These are phyloP conservation scores for Arrhamphus sclerolepis DNA, from an alignment of 2,797 vertebrate genomes.

Conservation along the genomic window DNA sequence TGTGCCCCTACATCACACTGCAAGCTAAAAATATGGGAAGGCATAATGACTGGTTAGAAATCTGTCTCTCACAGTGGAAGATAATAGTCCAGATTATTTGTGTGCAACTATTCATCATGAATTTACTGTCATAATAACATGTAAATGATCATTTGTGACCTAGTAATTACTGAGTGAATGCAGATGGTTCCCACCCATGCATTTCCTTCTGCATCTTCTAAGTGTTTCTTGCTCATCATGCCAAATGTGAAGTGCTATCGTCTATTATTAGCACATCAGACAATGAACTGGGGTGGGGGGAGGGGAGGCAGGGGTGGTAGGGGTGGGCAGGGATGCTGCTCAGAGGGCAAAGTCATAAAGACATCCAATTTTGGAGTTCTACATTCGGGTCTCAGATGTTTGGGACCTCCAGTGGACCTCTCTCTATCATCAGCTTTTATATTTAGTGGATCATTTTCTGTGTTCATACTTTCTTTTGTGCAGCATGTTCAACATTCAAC, in stretches of 20 bases:
- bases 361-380: conserved; percentile 33
- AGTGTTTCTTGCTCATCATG: not conserved
- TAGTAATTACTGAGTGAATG: conserved; percentile 34
- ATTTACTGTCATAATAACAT: conserved; percentile 7
- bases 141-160: conserved; percentile 41
- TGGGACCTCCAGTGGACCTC: too few species aligned
- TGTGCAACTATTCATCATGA: conserved; percentile 7
- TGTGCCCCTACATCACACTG: not conserved
- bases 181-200: conserved; percentile 50
- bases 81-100: conserved; percentile 18
- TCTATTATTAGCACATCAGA: conserved; percentile 56
- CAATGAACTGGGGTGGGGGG: conserved; percentile 27
- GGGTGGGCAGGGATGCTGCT: conserved; percentile 24
- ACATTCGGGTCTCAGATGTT: not conserved
- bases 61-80: not conserved
- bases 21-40: conserved; percentile 10
- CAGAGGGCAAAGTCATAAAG: conserved; percentile 30
- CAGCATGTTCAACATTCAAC: too few species aligned
- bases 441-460: too few species aligned
- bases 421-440: too few species aligned
- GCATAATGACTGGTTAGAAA: conserved; percentile 22
- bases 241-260: conserved; percentile 28
- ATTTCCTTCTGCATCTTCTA: conserved; percentile 30
- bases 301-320: too few species aligned
- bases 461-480: too few species aligned